These are phyloP conservation scores for Amiota communis DNA, from an alignment of 2,888 invertebrate genomes.

Conservation along the genomic window DNA sequence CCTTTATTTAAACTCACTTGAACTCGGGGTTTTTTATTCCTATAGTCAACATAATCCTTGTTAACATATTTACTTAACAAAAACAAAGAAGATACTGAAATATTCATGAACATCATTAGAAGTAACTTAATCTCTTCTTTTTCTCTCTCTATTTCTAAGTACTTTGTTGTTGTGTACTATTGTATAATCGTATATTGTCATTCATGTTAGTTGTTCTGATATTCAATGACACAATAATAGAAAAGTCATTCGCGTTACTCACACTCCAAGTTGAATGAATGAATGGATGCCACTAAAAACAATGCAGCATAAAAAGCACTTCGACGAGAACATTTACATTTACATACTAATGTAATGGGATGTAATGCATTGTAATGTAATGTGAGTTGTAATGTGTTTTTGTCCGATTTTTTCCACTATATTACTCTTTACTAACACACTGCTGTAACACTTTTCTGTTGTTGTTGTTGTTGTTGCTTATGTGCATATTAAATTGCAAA, in stretches of 20 bases:
- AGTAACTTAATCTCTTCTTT: neutral
- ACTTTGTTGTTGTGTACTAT: conserved; percentile 21
- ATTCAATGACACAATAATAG: conserved; percentile 2
- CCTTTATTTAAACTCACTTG: conserved; percentile 2
- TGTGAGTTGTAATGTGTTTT: conserved; percentile 5
- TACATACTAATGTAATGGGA: conserved; percentile 14
- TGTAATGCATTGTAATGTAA: neutral
- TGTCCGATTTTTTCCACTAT: neutral
- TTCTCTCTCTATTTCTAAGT: neutral
- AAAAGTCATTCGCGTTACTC: neutral
- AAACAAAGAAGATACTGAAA: neutral
- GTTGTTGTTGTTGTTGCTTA: neutral
- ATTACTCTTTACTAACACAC: neutral
- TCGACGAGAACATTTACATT: neutral
- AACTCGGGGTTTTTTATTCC: neutral
- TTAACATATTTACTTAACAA: too few species aligned
- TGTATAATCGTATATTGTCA: neutral
- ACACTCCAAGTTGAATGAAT: conserved; percentile 18
- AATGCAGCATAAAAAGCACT: conserved; percentile 23
- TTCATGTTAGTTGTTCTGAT: neutral
- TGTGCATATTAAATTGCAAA: conserved; percentile 25
- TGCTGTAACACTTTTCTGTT: neutral
- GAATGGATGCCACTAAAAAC: conserved; percentile 25
- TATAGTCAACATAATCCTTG: conserved; percentile 13
- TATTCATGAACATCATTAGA: conserved; percentile 16